A percentile compares a stretch with the other conserved stretches of the same genome.
Evolutionary conservation across 2,888 invertebrate genomes (phyloP).

Genomic region (Cosmorhoe ocellata): DNA sequence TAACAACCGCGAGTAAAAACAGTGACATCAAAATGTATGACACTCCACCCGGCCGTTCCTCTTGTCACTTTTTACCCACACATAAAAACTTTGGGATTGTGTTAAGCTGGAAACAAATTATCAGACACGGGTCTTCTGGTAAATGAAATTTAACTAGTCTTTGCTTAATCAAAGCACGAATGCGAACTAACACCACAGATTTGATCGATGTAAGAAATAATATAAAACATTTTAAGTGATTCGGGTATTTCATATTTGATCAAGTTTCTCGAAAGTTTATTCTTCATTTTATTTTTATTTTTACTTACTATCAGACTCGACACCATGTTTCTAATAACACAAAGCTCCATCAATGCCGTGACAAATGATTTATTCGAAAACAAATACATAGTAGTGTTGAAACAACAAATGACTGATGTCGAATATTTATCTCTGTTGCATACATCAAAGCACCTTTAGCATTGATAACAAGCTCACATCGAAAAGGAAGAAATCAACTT

Average conservation of each 20-base stretch:
- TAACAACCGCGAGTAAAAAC: slow-evolving; percentile 66
- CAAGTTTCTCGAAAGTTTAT: slow-evolving; percentile 37
- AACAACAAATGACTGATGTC: slow-evolving; percentile 66
- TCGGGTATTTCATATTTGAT: slow-evolving; percentile 64
- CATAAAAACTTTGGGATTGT: slow-evolving; percentile 60
- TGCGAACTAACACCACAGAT: too few species aligned
- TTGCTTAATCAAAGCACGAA: too few species aligned
- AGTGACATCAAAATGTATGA: slow-evolving; percentile 72
- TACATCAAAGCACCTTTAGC: slow-evolving; percentile 52
- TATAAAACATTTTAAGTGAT: too few species aligned
- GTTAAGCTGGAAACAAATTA: too few species aligned
- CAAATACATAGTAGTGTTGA: slow-evolving; percentile 51
- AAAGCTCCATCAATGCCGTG: slow-evolving; percentile 39
- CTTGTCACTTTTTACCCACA: slow-evolving; percentile 53
- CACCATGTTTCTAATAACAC: slow-evolving; percentile 29
- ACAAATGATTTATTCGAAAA: slow-evolving; percentile 60
- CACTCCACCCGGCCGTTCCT: slow-evolving; percentile 57
- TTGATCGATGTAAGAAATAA: too few species aligned
- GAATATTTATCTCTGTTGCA: slow-evolving; percentile 55
- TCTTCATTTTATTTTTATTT: not conserved
- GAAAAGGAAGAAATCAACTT: slow-evolving; percentile 16
- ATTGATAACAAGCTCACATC: slow-evolving; percentile 24
- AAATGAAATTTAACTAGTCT: too few species aligned
- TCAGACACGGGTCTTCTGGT: too few species aligned
- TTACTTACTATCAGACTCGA: slow-evolving; percentile 6